A percentile compares a stretch with the other conserved stretches of the same genome.
Evolutionary conservation across 2,113 vertebrate genomes (phyloP).

Genomic region (Numenius arquata): DNA sequence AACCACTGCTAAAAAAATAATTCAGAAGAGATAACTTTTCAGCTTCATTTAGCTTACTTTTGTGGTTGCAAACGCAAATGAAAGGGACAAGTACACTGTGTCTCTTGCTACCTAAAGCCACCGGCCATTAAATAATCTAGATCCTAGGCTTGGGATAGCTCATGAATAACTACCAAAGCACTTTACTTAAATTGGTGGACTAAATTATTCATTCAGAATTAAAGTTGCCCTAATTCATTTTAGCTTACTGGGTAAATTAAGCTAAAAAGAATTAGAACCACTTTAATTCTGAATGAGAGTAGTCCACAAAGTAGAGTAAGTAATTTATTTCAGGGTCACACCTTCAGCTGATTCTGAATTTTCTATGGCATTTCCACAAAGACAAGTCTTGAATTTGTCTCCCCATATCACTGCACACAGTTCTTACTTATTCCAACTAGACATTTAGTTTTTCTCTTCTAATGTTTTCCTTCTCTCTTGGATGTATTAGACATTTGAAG

Average conservation of each 20-base stretch:
- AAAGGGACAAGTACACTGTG: background rate
- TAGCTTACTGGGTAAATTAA: constrained; percentile 45
- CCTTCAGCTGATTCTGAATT: background rate
- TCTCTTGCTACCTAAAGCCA: background rate
- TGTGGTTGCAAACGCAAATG: background rate
- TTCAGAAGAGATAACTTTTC: background rate
- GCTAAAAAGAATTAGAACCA: constrained; percentile 1
- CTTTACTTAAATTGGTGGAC: constrained; percentile 13
- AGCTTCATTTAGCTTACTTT: background rate
- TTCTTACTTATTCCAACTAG: background rate
- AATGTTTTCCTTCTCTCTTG: background rate
- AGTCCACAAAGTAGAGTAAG: background rate
- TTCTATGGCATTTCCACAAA: background rate
- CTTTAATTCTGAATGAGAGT: background rate
- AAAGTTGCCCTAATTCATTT: constrained; percentile 30
- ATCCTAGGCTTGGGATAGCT: background rate
- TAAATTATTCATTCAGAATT: constrained; percentile 50
- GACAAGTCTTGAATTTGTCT: background rate
- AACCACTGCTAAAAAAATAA: background rate
- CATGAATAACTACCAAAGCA: constrained; percentile 32
- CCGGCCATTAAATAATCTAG: background rate
- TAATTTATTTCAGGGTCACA: background rate
- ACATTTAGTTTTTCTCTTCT: background rate
- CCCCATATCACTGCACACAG: background rate
- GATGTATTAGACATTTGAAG: background rate